Evolutionary conservation across 64 coral and sea anemone species (phyloP).

Genomic region (Cladopsammia gracilis): DNA sequence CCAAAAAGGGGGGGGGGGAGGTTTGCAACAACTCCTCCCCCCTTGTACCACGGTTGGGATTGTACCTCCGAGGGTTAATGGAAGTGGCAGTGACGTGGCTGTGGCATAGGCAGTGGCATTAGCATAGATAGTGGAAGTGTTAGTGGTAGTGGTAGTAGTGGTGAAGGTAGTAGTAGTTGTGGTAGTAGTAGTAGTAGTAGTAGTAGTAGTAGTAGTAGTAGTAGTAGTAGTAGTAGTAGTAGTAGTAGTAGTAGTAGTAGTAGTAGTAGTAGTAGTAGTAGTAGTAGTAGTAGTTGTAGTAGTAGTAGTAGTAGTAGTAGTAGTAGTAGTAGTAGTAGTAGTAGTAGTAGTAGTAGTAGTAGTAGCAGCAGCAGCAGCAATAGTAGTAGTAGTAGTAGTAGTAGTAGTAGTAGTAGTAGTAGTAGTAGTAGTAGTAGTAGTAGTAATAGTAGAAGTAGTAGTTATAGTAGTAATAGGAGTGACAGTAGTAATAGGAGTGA

Average conservation of each 20-base stretch:
- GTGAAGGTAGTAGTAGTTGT: background rate
- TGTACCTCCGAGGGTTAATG: too few relatives aligned
- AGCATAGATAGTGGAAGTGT: background rate
- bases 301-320: background rate
- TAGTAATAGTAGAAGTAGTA: background rate
- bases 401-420: background rate
- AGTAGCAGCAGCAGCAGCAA: background rate
- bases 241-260: too few relatives aligned
- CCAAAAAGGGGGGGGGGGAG: too few relatives aligned
- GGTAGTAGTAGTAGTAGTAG: background rate
- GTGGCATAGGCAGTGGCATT: too few relatives aligned
- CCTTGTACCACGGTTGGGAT: too few relatives aligned
- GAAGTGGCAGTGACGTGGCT: too few relatives aligned
- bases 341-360: background rate
- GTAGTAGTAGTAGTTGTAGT: background rate
- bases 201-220: background rate
- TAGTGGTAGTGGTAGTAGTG: background rate
- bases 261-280: background rate
- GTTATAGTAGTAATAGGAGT: background rate
- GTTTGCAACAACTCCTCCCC: too few relatives aligned
- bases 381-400: background rate
- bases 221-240: background rate
- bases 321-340: background rate
- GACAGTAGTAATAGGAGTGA: background rate
- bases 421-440: background rate